Evolutionary conservation across 2,888 invertebrate species (phyloP).

Genomic region (Cephonodes hylas): DNA sequence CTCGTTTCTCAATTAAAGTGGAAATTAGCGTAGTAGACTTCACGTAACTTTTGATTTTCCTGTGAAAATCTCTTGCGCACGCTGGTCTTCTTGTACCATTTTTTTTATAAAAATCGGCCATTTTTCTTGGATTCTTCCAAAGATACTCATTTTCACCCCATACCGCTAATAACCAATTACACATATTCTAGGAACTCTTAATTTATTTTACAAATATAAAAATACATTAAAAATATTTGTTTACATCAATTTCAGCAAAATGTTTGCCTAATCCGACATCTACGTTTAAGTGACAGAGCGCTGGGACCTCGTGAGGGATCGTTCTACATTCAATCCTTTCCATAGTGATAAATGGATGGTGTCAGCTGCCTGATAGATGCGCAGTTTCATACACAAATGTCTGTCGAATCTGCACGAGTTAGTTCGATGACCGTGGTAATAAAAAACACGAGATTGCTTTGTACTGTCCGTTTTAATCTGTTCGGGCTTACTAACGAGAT

Average conservation of each 20-base stretch:
- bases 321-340: slow-evolving; percentile 65
- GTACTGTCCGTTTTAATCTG: not conserved
- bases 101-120: not conserved
- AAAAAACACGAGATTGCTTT: not conserved
- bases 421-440: not conserved
- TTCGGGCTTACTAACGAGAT: too few relatives aligned
- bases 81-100: not conserved
- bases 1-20: too few relatives aligned
- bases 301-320: slow-evolving; percentile 41
- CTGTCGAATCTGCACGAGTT: slow-evolving; percentile 3
- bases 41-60: too few relatives aligned
- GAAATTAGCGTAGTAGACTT: too few relatives aligned
- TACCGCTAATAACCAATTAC: too few relatives aligned
- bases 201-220: too few relatives aligned
- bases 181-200: too few relatives aligned
- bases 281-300: slow-evolving; percentile 46
- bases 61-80: too few relatives aligned
- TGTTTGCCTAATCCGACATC: slow-evolving; percentile 37
- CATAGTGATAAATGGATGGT: slow-evolving; percentile 66
- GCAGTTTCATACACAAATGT: slow-evolving; percentile 31
- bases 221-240: not conserved
- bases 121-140: not conserved
- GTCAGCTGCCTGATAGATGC: slow-evolving; percentile 60
- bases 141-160: too few relatives aligned
- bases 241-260: slow-evolving; percentile 3